Evolutionary conservation across 2,888 invertebrate genomes (phyloP), one percentile per base, ranked within the genome.

Genomic region (Leptinotarsa rubiginosa): DNA sequence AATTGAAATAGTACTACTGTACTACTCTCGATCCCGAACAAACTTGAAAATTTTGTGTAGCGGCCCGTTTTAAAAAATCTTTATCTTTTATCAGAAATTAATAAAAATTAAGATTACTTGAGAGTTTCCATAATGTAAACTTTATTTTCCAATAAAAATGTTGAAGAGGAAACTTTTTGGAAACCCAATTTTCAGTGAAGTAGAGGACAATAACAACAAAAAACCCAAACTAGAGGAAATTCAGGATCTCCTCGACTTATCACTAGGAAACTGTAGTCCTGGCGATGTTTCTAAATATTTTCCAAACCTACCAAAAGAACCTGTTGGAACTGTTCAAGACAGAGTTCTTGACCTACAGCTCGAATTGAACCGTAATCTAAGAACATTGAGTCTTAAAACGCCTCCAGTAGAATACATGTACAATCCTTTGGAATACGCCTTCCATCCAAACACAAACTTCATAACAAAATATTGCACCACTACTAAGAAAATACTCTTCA

Each of bases 351-450:
- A 78, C 71, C 76, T 83, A 59, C 84, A 84, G 76, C 41, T 65
- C 4, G 78, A 80, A 25, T 75, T 84, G 16, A 84, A 81, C 64
- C 47, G 72, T 10, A 66, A 59, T 3, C 65, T 84, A 25, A 79
- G 75, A 52, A 65, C 73, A 47, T 66, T 82, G n/a, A 73, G 81
- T 59, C 89, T 92, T 80, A 62, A 75, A 18, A 89, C 90, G 16
- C 81, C 87, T 69, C 90, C 91, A 68, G 90, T 96, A 13, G 88
- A 80, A 31, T 86, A 84, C 84, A 89, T 95, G 31, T 97, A 98
- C 85, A 96, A 95, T 89, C 97, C 97, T 0, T 89, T 97, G 52
- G 92, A 94, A 76, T 97, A 98, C 88, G 97, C 97, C 1, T 91
- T 90, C 76, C 89, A 93, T 72, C 90, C 95, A 20, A 96, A 96